These are phyloP conservation scores for Trichonephila clavata DNA, from an alignment of 1,140 invertebrate genomes.

Conservation along the genomic window DNA sequence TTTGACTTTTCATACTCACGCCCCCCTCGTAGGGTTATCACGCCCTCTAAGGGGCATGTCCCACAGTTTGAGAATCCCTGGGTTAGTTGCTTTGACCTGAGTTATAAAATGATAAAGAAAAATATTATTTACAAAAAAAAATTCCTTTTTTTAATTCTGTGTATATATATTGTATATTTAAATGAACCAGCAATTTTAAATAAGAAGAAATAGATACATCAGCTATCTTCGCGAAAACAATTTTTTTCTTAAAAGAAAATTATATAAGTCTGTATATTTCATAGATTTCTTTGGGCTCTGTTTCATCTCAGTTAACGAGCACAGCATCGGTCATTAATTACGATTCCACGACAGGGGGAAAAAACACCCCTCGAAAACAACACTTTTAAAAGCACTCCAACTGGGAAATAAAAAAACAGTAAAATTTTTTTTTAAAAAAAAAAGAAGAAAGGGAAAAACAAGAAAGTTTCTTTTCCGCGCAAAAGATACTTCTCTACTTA, in stretches of 20 bases:
- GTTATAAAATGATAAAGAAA: no score
- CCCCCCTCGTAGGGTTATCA: no score
- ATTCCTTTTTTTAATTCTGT: no score
- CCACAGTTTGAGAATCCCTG: no score
- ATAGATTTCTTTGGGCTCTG: not conserved
- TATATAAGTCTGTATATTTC: no score
- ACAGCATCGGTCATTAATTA: slow-evolving; percentile 8
- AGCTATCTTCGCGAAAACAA: not conserved
- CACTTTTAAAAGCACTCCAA: not conserved
- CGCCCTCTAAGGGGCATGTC: no score
- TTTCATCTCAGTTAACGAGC: not conserved
- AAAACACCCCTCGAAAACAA: not conserved
- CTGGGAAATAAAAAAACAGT: not conserved
- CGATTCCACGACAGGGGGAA: not conserved
- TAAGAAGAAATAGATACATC: not conserved
- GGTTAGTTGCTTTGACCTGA: no score
- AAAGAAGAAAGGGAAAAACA: not conserved
- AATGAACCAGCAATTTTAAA: not conserved
- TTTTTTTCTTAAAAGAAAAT: not conserved
- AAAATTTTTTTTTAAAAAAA: no score
- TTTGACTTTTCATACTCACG: no score
- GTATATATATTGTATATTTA: no score
- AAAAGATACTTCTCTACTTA: not conserved
- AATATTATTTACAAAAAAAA: no score
- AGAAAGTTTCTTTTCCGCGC: not conserved